These are phyloP conservation scores for Procavia capensis DNA, from an alignment of 2,113 vertebrate species.

Conservation along the genomic window DNA sequence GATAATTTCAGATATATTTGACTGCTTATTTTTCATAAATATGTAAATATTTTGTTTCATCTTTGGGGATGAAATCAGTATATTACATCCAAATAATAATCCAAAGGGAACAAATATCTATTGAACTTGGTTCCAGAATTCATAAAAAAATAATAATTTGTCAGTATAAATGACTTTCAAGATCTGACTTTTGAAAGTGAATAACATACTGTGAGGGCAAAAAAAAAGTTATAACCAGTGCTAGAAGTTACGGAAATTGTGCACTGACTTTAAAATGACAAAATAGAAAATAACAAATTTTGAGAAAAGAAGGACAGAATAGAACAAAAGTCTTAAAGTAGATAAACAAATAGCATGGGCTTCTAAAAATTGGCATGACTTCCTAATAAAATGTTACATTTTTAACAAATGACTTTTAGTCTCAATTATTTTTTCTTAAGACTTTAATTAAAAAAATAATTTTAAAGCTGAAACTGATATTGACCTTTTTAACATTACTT, in stretches of 20 bases:
- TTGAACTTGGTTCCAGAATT: slow-evolving; percentile 65
- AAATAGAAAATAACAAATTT: background rate
- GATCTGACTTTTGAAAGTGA: slow-evolving; percentile 54
- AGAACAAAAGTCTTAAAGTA: background rate
- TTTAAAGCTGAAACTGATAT: background rate
- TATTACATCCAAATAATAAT: slow-evolving; percentile 70
- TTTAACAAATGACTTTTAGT: background rate
- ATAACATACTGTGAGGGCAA: background rate
- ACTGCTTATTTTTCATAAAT: slow-evolving; percentile 80
- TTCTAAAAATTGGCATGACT: background rate
- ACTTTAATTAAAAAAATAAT: background rate
- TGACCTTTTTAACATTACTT: background rate
- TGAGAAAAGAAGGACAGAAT: background rate
- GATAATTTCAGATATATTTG: slow-evolving; percentile 78
- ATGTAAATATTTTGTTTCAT: slow-evolving; percentile 81
- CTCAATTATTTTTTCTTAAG: background rate
- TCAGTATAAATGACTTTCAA: slow-evolving; percentile 67
- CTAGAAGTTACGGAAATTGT: background rate
- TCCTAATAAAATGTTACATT: background rate
- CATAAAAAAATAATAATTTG: slow-evolving; percentile 71
- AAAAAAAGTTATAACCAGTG: background rate
- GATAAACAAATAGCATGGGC: background rate
- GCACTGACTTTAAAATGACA: background rate
- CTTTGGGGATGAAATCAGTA: slow-evolving; percentile 73
- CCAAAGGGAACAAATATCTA: slow-evolving; percentile 64